Conservation (phyloP, 1,140 invertebrate species). For the Colletes latitarsis region DNA sequence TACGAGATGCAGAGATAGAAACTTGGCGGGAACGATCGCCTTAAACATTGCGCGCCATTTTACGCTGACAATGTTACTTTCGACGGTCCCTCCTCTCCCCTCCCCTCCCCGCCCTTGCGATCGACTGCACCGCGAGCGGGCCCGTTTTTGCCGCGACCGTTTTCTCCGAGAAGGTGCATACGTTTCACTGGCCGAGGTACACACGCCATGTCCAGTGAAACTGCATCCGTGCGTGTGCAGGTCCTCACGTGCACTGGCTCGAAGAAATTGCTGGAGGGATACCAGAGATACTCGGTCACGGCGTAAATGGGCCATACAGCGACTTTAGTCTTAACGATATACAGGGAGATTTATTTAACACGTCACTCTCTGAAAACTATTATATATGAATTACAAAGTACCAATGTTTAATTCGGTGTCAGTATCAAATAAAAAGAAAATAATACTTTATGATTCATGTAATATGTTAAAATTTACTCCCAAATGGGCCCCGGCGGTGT, state of each 20-base stretch:
- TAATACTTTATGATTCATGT: no score
- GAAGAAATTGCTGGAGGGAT: conserved; percentile 35
- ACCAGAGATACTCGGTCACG: conserved; percentile 21
- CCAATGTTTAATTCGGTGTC: no score
- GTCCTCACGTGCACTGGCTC: conserved; percentile 1
- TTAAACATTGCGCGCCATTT: conserved; percentile 11
- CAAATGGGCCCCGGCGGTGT: no score
- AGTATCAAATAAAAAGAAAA: no score
- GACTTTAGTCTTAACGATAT: background rate
- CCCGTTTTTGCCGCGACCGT: conserved; percentile 22
- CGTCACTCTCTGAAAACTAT: no score
- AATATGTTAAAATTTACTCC: no score
- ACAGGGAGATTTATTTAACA: background rate
- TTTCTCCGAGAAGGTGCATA: conserved; percentile 34
- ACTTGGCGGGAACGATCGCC: background rate
- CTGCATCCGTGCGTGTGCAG: conserved; percentile 1
- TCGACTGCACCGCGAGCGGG: background rate
- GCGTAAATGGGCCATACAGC: conserved; percentile 24
- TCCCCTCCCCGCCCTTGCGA: background rate
- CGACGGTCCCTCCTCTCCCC: background rate
- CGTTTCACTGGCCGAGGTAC: conserved; percentile 36
- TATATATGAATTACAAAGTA: no score
- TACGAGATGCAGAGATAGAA: background rate
- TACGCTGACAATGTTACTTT: conserved; percentile 18
- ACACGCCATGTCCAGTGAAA: conserved; percentile 33